Base-by-base conservation (phyloP, 1,140 invertebrate genomes). In the Drosophila sturtevanti region DNA sequence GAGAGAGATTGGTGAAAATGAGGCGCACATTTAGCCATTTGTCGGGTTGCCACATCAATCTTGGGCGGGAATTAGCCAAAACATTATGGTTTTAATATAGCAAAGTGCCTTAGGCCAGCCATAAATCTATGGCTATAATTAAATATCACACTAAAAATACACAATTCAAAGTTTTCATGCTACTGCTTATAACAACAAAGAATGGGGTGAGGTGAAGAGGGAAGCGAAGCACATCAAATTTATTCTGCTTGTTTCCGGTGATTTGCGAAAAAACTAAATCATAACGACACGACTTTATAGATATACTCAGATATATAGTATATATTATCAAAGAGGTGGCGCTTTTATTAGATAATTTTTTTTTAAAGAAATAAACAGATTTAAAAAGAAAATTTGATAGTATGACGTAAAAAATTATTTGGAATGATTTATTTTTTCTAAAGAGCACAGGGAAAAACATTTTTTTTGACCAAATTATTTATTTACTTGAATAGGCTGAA, bases 71-170 rank as follows among this genome's bases (percentile, higher is more conserved):
- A 85, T 85, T 85, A 72, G 61, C 18, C 48, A 37, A 78, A 72
- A 76, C 63, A 63, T 44, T 51, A 51, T 35, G 51, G 52, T 48
- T 61, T 67, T 78, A 72, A 72, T 63, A 68, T 74, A 70, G 56
- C 68, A 71, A 75, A 76, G 69, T 71, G 55, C 48, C 67, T 60
- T 51, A 18, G 72, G 16, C 63, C 55, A 65, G 54, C 65, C 63
- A 79, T 68, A 79, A 76, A 76, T 76, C 64, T 58, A 18, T 21
- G 61, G 56, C 48, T 56, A 75, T 75, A 71, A 77, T 77, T 73
- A 55, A 63, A 62, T 7, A 31, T 38, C 27, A 63, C 72, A 60
- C 34, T 60, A 59, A 65, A 77, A 58, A 63, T 60, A 65, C 22
- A 34, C 31, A 65, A 48, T 18, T 37, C 41, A 21, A 21, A 48